A percentile compares a stretch with the other conserved stretches of the same genome.
Evolutionary conservation across 1,140 invertebrate species (phyloP).

Genomic region (Harlomillsia oculata): DNA sequence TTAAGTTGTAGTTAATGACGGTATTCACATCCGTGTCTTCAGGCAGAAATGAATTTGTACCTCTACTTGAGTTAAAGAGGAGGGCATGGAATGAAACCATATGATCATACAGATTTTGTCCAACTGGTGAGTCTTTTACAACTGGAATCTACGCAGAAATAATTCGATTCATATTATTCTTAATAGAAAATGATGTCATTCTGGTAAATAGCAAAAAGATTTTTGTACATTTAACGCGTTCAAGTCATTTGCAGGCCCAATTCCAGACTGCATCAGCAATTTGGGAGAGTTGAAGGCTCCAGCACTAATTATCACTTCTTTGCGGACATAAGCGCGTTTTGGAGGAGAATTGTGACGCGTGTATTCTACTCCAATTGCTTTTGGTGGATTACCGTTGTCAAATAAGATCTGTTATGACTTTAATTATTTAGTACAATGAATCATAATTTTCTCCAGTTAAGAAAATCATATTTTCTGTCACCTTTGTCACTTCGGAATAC

Average conservation of each 20-base stretch:
- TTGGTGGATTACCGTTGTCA: background rate
- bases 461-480: background rate
- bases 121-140: background rate
- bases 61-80: no score
- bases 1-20: no score
- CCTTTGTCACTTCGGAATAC: background rate
- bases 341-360: background rate
- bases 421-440: no score
- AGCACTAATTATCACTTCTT: slow-evolving; percentile 62
- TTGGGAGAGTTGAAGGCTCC: slow-evolving; percentile 41
- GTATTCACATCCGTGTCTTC: no score
- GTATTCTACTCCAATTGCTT: slow-evolving; percentile 2
- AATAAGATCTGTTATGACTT: background rate
- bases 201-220: no score
- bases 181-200: no score
- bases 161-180: no score
- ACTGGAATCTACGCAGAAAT: slow-evolving; percentile 1
- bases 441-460: no score
- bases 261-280: slow-evolving; percentile 7
- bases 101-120: slow-evolving; percentile 6
- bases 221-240: slow-evolving; percentile 56
- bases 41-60: no score
- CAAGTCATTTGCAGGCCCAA: slow-evolving; percentile 39
- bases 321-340: slow-evolving; percentile 40
- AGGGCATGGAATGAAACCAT: no score